A percentile compares a stretch with the other conserved stretches of the same genome.
phyloP scores from a whole-genome alignment of 2,888 invertebrate species.

The Sarcophaga variegata region DNA sequence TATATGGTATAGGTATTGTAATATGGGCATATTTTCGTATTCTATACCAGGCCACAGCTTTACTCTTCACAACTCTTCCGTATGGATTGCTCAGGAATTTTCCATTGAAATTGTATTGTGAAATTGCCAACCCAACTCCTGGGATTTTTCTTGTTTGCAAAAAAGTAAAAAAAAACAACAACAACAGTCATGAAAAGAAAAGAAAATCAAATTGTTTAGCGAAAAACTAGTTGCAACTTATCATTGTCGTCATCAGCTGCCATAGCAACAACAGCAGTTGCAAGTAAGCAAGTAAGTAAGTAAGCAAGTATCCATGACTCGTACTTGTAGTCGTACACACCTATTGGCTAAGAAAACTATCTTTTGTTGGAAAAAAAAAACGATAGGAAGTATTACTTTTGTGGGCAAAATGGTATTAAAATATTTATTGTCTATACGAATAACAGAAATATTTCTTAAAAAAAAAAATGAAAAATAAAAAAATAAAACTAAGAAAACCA shows the following conservation, averaged over 20 bases:
- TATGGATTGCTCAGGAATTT: slow-evolving; percentile 39
- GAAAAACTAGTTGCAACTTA: slow-evolving; percentile 14
- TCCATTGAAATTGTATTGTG: slow-evolving; percentile 46
- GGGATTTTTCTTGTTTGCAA: neutral
- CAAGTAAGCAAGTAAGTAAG: neutral
- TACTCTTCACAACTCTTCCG: neutral
- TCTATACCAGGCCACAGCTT: no score
- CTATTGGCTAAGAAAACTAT: neutral
- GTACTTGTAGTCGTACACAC: neutral
- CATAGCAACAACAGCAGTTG: neutral
- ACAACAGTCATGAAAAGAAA: neutral
- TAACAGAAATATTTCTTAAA: neutral
- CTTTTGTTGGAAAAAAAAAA: neutral
- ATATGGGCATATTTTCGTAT: no score
- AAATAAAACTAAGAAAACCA: slow-evolving; percentile 11
- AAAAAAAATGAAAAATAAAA: neutral
- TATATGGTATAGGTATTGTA: no score
- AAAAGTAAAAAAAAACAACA: neutral
- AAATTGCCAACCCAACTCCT: neutral
- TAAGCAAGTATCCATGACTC: neutral
- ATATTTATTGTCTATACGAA: neutral
- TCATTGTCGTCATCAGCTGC: slow-evolving; percentile 3
- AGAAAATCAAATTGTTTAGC: neutral
- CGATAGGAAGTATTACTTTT: neutral
- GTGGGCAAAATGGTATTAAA: neutral